Evolutionary conservation across 2,113 vertebrate species (phyloP).

Genomic region (Istiophorus platypterus): DNA sequence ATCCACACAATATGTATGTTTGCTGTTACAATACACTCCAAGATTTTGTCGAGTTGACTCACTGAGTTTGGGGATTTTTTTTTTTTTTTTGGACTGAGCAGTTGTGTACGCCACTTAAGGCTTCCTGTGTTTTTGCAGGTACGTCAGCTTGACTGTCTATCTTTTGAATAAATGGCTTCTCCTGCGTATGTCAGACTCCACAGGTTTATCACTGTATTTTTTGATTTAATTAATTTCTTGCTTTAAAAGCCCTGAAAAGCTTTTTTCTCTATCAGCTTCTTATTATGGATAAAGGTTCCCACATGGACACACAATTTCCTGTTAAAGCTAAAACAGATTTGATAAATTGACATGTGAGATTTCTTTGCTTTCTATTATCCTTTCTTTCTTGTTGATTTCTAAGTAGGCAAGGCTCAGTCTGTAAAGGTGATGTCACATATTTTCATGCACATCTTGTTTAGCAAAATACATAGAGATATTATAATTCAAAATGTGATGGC

Average conservation of each 20-base stretch:
- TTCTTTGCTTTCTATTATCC: too few species aligned
- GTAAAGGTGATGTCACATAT: neutral
- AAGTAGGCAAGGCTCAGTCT: too few species aligned
- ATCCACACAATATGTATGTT: neutral
- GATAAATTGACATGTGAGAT: too few species aligned
- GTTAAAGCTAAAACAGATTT: too few species aligned
- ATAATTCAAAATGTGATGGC: neutral
- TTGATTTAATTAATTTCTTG: neutral
- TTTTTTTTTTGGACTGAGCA: too few species aligned
- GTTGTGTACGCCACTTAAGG: neutral
- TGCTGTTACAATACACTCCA: neutral
- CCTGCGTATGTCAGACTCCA: neutral
- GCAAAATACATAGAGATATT: neutral
- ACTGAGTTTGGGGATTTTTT: neutral
- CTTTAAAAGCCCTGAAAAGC: neutral
- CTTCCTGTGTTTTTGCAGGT: slow-evolving; percentile 34
- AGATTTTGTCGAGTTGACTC: too few species aligned
- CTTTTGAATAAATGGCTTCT: neutral
- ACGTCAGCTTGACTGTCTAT: neutral
- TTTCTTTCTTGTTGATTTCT: too few species aligned
- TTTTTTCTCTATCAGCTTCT: neutral
- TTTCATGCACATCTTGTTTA: neutral
- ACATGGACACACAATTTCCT: too few species aligned
- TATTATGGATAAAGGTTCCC: too few species aligned
- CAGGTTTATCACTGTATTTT: neutral